These are phyloP conservation scores for Drosophila novamexicana DNA, from an alignment of 1,140 invertebrate genomes.

Conservation along the genomic window DNA sequence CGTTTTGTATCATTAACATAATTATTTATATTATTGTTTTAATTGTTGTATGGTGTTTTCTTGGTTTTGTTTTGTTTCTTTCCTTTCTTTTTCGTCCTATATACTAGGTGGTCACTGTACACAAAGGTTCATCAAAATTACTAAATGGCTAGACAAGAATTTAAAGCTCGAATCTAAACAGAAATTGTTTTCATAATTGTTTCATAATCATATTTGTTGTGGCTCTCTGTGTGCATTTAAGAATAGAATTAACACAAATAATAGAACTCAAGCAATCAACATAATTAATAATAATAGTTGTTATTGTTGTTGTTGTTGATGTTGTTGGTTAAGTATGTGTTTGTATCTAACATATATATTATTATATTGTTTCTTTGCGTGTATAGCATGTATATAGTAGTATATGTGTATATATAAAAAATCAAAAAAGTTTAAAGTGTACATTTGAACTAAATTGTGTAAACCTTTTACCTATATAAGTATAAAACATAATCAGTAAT, in stretches of 20 bases:
- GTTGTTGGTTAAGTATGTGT: constrained; percentile 17
- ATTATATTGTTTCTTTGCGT: constrained; percentile 13
- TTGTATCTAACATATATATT: constrained; percentile 24
- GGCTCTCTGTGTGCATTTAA: constrained; percentile 10
- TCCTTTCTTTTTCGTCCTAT: constrained; percentile 9
- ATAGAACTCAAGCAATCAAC: constrained; percentile 18
- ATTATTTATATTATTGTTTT: constrained; percentile 22
- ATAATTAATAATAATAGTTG: constrained; percentile 16
- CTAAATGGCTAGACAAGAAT: constrained; percentile 32
- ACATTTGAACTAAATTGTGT: constrained; percentile 82
- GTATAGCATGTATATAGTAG: constrained; percentile 11
- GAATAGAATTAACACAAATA: constrained; percentile 13
- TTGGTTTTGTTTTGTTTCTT: constrained; percentile 9
- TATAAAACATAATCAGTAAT: constrained; percentile 73
- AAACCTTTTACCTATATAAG: constrained; percentile 72
- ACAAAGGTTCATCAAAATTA: constrained; percentile 32
- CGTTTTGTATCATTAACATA: constrained; percentile 5
- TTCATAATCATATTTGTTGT: constrained; percentile 12
- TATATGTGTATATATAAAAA: constrained; percentile 38
- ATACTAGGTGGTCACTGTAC: constrained; percentile 35
- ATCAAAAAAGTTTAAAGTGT: constrained; percentile 63
- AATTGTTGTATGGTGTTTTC: constrained; percentile 19
- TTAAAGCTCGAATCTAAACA: constrained; percentile 31
- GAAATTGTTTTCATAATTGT: constrained; percentile 7
- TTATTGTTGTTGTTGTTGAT: constrained; percentile 8